Conservation (phyloP, 2,113 vertebrate species). For the Tachuris rubrigastra region DNA sequence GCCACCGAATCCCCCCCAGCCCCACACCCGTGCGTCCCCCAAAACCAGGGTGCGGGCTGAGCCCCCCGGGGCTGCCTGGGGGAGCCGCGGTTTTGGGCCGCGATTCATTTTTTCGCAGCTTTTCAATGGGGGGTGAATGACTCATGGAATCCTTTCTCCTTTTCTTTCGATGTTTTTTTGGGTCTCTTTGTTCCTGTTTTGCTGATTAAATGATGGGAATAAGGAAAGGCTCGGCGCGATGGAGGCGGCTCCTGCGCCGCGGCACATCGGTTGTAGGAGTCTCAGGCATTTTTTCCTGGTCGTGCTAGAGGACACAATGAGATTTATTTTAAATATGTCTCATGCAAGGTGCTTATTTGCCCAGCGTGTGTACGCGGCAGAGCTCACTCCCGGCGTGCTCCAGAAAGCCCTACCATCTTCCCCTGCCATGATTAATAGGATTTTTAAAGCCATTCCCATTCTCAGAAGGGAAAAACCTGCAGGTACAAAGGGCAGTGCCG, state of each 20-base stretch:
- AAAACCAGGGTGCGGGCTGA: background rate
- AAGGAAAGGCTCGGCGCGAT: conserved; percentile 3
- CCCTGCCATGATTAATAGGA: background rate
- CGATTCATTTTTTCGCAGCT: background rate
- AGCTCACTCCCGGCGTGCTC: background rate
- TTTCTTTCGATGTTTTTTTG: background rate
- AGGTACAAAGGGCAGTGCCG: background rate
- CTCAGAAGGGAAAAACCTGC: background rate
- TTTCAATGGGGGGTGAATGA: conserved; percentile 29
- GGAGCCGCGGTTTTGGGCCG: background rate
- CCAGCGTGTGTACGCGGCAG: background rate
- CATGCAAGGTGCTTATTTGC: conserved; percentile 39
- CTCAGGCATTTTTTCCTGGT: background rate
- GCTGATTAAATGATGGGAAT: conserved; percentile 26
- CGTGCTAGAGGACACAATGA: conserved; percentile 16
- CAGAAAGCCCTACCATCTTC: conserved; percentile 15
- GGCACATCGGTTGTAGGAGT: background rate
- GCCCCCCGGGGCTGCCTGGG: background rate
- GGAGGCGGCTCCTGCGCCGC: conserved; percentile 32
- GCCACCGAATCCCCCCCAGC: background rate
- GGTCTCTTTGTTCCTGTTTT: conserved; percentile 60
- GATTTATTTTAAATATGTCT: conserved; percentile 16
- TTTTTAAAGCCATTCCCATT: background rate
- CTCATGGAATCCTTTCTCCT: conserved; percentile 51
- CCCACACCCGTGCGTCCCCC: background rate